Evolutionary conservation across 2,888 invertebrate genomes (phyloP).

Genomic region (Actias luna): DNA sequence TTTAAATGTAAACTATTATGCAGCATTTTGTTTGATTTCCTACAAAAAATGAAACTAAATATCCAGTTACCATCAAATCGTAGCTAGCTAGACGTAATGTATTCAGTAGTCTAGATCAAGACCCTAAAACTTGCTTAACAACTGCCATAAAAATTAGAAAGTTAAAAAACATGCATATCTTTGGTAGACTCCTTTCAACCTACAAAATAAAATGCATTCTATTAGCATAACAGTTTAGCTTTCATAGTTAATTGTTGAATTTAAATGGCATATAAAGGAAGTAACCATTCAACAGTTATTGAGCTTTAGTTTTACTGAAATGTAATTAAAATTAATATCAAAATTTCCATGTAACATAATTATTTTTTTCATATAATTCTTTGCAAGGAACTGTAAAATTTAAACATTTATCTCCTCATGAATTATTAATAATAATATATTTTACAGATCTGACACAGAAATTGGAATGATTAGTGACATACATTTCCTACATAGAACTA

Average conservation of each 20-base stretch:
- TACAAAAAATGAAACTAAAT: not conserved
- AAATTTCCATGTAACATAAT: slow-evolving; percentile 11
- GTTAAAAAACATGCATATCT: slow-evolving; percentile 68
- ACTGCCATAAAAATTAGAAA: slow-evolving; percentile 75
- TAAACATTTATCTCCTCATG: not conserved
- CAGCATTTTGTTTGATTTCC: not conserved
- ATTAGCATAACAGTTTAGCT: slow-evolving; percentile 74
- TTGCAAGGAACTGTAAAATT: not conserved
- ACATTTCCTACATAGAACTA: not conserved
- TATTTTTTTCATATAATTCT: too few relatives aligned
- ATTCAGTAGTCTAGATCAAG: slow-evolving; percentile 46
- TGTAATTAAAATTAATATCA: slow-evolving; percentile 23
- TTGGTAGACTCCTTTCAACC: slow-evolving; percentile 73
- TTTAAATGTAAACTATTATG: not conserved
- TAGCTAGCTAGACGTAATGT: slow-evolving; percentile 33
- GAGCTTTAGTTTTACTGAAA: slow-evolving; percentile 49
- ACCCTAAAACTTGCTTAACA: slow-evolving; percentile 74
- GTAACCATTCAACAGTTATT: slow-evolving; percentile 48
- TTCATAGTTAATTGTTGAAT: slow-evolving; percentile 69
- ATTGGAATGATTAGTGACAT: not conserved
- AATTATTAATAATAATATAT: not conserved
- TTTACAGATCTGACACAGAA: not conserved
- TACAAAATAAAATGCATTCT: slow-evolving; percentile 77
- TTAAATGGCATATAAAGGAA: slow-evolving; percentile 56
- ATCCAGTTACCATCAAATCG: not conserved